Percentiles rank a stretch among this genome's conserved stretches.
Evolutionary conservation across 2,888 invertebrate species (phyloP).

Genomic region (Philhelius pedissequus): DNA sequence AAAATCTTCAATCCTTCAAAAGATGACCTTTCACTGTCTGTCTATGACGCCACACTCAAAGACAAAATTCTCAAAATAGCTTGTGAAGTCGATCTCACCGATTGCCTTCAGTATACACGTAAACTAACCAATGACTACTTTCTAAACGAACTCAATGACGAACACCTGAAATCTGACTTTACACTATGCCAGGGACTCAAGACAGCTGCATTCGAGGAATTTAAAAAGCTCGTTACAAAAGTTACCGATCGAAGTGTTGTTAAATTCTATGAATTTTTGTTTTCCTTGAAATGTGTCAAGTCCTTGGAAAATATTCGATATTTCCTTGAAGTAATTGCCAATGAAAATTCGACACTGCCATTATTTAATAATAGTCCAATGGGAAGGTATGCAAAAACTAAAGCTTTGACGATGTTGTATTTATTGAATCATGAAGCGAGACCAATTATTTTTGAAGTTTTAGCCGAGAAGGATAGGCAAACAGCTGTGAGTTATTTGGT

Average conservation of each 20-base stretch:
- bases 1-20: constrained; percentile 60
- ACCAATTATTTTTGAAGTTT: constrained; percentile 45
- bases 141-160: constrained; percentile 69
- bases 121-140: constrained; percentile 71
- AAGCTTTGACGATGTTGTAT: constrained; percentile 73
- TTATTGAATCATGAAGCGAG: constrained; percentile 73
- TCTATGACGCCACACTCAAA: constrained; percentile 53
- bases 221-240: constrained; percentile 70
- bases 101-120: constrained; percentile 73
- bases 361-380: constrained; percentile 43
- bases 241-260: constrained; percentile 69
- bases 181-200: constrained; percentile 73
- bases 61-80: constrained; percentile 72
- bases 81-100: constrained; percentile 73
- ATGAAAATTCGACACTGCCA: constrained; percentile 72
- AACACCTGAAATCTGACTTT: constrained; percentile 69
- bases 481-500: not conserved
- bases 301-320: constrained; percentile 71
- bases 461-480: not conserved
- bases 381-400: constrained; percentile 71
- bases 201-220: constrained; percentile 72
- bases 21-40: constrained; percentile 26
- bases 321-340: constrained; percentile 72
- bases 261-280: constrained; percentile 73
- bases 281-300: constrained; percentile 73